phyloP scores from a whole-genome alignment of 2,888 invertebrate species.

The Elysia crispata region DNA sequence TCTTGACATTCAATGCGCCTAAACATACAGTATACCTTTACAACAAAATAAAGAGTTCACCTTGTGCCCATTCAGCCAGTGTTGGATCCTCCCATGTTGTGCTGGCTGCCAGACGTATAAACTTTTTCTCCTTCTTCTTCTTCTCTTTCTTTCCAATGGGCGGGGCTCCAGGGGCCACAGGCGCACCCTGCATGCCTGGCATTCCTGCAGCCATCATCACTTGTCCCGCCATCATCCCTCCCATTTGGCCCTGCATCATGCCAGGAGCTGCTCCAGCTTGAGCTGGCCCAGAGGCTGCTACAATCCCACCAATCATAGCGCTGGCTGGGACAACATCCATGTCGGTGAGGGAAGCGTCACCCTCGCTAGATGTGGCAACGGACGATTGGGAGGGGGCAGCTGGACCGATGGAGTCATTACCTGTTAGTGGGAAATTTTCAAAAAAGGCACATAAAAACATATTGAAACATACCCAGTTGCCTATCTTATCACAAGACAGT shows the following conservation, averaged over 20 bases:
- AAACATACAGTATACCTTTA: too few species aligned
- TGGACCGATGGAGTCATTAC: constrained; percentile 35
- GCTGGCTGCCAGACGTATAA: constrained; percentile 94
- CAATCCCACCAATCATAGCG: constrained; percentile 34
- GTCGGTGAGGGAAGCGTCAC: constrained; percentile 41
- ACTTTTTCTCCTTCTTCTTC: constrained; percentile 83
- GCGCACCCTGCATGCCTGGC: background rate
- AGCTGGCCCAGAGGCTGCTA: background rate
- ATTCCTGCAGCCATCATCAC: background rate
- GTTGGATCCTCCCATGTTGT: constrained; percentile 97
- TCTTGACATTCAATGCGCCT: too few species aligned
- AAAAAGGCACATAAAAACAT: too few species aligned
- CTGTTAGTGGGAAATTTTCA: too few species aligned
- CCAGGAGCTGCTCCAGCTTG: too few species aligned
- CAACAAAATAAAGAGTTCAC: too few species aligned
- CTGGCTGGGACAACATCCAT: constrained; percentile 50
- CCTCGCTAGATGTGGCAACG: constrained; percentile 1
- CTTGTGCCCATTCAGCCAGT: constrained; percentile 95
- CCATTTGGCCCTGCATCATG: too few species aligned
- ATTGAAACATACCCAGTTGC: too few species aligned
- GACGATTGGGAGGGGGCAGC: constrained; percentile 3
- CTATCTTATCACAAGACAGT: too few species aligned
- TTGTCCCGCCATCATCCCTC: constrained; percentile 3
- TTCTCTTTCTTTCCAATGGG: constrained; percentile 73
- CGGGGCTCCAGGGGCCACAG: background rate